Evolutionary conservation across 2,797 vertebrate species (phyloP).

Genomic region (Synaphobranchus kaupii): DNA sequence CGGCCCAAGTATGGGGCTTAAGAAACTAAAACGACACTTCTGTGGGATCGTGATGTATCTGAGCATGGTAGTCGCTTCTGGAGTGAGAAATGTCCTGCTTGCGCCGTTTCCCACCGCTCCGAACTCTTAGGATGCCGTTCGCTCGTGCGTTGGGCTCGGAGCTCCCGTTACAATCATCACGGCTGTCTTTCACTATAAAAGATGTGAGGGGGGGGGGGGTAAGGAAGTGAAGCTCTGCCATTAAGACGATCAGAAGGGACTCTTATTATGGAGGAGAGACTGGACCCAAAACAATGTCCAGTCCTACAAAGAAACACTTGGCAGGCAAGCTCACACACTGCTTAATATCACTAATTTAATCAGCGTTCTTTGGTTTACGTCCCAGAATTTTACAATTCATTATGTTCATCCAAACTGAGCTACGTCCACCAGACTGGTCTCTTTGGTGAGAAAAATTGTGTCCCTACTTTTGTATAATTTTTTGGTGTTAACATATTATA

Average conservation of each 20-base stretch:
- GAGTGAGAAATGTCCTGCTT: neutral
- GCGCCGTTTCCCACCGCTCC: conserved; percentile 6
- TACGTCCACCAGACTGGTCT: neutral
- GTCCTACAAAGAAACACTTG: conserved; percentile 64
- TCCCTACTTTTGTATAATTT: neutral
- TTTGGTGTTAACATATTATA: neutral
- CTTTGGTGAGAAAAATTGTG: conserved; percentile 2
- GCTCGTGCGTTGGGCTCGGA: neutral
- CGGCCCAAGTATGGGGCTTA: neutral
- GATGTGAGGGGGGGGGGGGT: too few species aligned
- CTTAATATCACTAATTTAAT: conserved; percentile 73
- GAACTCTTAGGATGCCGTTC: conserved; percentile 25
- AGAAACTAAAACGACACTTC: neutral
- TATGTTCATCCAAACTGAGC: conserved; percentile 32
- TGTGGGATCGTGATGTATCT: neutral
- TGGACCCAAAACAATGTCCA: conserved; percentile 65
- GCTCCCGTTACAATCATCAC: conserved; percentile 3
- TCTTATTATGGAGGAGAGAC: conserved; percentile 56
- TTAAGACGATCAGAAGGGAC: conserved; percentile 25
- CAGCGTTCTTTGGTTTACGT: conserved; percentile 66
- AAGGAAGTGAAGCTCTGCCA: neutral
- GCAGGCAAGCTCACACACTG: conserved; percentile 65
- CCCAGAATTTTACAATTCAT: conserved; percentile 46
- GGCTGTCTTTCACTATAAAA: conserved; percentile 15
- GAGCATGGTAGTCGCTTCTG: neutral